phyloP scores from a whole-genome alignment of 2,113 vertebrate genomes.

The Odontophorus gujanensis region DNA sequence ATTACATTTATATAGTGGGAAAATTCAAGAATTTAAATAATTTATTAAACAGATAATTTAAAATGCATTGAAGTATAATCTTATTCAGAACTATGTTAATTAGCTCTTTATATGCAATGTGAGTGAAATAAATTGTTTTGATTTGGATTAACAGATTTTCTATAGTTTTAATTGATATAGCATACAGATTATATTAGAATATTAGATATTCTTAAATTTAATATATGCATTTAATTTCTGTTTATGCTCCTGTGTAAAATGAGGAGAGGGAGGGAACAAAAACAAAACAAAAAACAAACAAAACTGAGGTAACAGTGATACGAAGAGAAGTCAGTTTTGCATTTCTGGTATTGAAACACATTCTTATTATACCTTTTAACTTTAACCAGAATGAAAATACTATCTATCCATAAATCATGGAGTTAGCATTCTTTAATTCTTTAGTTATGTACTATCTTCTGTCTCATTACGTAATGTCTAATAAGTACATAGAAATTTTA shows the following conservation, averaged over 20 bases:
- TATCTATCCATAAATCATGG: neutral
- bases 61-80: neutral
- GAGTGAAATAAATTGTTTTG: neutral
- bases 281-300: neutral
- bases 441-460: neutral
- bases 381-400: neutral
- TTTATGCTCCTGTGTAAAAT: neutral
- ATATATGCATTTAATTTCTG: neutral
- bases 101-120: neutral
- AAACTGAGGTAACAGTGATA: neutral
- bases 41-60: neutral
- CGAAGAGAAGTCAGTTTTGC: neutral
- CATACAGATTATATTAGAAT: neutral
- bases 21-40: neutral
- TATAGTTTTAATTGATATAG: neutral
- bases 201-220: neutral
- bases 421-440: neutral
- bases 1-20: neutral
- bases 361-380: fast-evolving
- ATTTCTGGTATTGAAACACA: neutral
- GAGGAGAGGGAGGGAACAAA: neutral
- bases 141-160: neutral
- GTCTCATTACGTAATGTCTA: neutral
- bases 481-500: neutral
- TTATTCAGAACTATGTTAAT: neutral